These are phyloP conservation scores for Ictalurus furcatus DNA, from an alignment of 2,113 vertebrate species.

Conservation along the genomic window DNA sequence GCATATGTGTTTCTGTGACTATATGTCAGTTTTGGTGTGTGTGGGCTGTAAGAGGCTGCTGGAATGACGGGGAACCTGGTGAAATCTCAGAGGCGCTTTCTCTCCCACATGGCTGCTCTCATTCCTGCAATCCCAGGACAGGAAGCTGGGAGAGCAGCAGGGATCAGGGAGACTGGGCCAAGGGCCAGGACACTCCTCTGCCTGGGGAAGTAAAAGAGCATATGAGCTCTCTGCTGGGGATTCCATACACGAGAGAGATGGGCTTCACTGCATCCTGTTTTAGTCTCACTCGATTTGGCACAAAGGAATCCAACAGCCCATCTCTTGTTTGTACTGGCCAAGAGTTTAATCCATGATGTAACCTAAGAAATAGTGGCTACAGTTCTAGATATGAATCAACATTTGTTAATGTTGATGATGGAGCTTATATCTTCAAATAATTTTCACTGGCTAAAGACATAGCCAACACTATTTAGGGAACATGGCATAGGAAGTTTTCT, in stretches of 20 bases:
- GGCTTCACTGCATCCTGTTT: slow-evolving; percentile 39
- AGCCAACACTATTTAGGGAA: background rate
- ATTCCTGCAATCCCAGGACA: slow-evolving; percentile 59
- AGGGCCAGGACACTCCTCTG: slow-evolving; percentile 42
- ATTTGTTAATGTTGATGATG: background rate
- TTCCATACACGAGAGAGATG: slow-evolving; percentile 49
- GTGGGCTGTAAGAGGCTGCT: slow-evolving; percentile 20
- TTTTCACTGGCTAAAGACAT: background rate
- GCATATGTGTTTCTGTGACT: background rate
- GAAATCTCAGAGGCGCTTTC: slow-evolving; percentile 41
- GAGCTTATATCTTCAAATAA: background rate
- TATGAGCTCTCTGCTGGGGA: slow-evolving; percentile 51
- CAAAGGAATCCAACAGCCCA: slow-evolving; percentile 10
- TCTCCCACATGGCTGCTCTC: slow-evolving; percentile 40
- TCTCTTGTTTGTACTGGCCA: slow-evolving; percentile 5
- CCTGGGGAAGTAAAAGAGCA: slow-evolving; percentile 54
- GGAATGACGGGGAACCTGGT: slow-evolving; percentile 36
- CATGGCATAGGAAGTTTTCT: background rate
- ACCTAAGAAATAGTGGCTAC: background rate
- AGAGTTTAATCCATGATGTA: background rate
- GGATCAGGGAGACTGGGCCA: slow-evolving; percentile 34
- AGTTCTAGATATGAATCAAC: background rate
- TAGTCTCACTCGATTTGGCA: slow-evolving; percentile 26
- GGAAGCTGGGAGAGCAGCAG: slow-evolving; percentile 56
- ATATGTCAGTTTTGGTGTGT: slow-evolving; percentile 28